phyloP scores from a whole-genome alignment of 1,140 invertebrate species.

The Mizuhopecten yessoensis region DNA sequence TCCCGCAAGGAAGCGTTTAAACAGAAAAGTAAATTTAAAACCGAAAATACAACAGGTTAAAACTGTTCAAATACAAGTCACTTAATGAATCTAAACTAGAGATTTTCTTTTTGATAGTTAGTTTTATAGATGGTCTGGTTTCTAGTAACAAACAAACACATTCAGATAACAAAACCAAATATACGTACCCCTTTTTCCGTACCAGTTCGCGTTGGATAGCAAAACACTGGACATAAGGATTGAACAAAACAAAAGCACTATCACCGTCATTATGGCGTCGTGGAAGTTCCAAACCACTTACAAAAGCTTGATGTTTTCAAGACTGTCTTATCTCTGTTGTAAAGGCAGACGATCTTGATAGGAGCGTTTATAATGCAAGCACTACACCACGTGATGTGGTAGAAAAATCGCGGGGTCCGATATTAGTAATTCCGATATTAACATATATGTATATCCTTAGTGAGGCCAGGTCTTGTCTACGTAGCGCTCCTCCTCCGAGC shows the following conservation, averaged over 20 bases:
- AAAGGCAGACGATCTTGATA: not conserved
- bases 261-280: not conserved
- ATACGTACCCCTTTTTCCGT: conserved; percentile 76
- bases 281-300: not conserved
- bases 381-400: not conserved
- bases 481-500: not conserved
- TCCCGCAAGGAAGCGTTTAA: no score
- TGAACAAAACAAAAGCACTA: not conserved
- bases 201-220: conserved; percentile 73
- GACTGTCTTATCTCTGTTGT: not conserved
- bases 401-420: not conserved
- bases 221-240: not conserved
- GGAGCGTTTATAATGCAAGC: not conserved
- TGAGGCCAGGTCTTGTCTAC: not conserved
- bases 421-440: not conserved
- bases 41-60: no score
- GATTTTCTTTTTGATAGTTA: no score
- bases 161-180: not conserved
- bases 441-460: conserved; percentile 1
- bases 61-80: no score
- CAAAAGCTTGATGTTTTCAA: not conserved
- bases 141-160: no score
- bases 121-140: no score
- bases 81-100: no score
- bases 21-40: no score